Conservation (phyloP, 30 jellyfish, hydroid and myxozoan species). For the Hydra vulgaris region DNA sequence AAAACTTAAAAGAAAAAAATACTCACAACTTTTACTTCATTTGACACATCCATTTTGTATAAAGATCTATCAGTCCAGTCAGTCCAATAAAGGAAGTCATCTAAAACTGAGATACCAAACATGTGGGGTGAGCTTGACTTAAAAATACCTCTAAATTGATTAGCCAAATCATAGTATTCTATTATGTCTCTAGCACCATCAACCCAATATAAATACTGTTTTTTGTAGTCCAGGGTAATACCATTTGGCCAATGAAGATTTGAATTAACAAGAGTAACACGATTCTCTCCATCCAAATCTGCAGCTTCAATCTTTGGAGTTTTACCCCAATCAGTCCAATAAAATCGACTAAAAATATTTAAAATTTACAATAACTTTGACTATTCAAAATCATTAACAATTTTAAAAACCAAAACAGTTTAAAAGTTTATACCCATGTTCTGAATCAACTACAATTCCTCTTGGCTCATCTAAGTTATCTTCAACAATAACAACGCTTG, state of each 20-base stretch:
- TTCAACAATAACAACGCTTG: slow-evolving; percentile 32
- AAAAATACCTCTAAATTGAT: slow-evolving; percentile 34
- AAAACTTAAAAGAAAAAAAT: too few species aligned
- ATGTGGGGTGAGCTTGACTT: slow-evolving; percentile 47
- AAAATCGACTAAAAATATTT: slow-evolving; percentile 38
- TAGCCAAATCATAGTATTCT: slow-evolving; percentile 37
- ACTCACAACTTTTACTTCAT: slow-evolving; percentile 12
- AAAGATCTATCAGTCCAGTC: slow-evolving; percentile 69
- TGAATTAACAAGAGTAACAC: slow-evolving; percentile 31
- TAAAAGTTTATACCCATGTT: slow-evolving; percentile 42
- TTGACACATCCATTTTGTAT: slow-evolving; percentile 17
- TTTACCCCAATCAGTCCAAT: slow-evolving; percentile 78
- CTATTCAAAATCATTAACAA: slow-evolving; percentile 6
- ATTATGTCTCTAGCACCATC: slow-evolving; percentile 43
- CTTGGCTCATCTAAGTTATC: slow-evolving; percentile 58
- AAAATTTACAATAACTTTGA: not conserved
- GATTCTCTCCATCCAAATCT: slow-evolving; percentile 69
- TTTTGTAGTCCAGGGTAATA: slow-evolving; percentile 57
- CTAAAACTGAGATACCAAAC: slow-evolving; percentile 61
- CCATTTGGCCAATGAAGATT: slow-evolving; percentile 67
- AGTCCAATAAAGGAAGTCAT: slow-evolving; percentile 74
- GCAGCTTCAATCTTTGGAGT: slow-evolving; percentile 78
- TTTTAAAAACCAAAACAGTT: not conserved
- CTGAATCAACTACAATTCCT: slow-evolving; percentile 76
- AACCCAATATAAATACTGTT: slow-evolving; percentile 61